Evolutionary conservation across 2,888 invertebrate genomes (phyloP), one percentile per base, ranked within the genome.

Genomic region (Tetramorium bicarinatum): DNA sequence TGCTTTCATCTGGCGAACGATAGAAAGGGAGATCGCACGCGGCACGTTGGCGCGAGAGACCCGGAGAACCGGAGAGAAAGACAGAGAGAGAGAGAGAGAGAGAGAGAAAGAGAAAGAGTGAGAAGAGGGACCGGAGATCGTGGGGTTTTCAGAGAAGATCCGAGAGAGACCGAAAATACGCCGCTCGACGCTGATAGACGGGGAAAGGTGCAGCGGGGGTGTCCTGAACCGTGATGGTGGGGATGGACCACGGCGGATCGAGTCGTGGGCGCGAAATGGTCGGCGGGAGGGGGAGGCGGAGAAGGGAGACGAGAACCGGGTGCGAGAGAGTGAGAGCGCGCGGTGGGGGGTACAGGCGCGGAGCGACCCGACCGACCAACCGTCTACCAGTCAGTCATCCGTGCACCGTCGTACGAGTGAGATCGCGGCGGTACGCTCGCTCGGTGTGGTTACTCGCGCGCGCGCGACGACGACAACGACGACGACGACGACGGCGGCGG

Each of bases 391-490:
- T 92, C 93, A 94, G 94, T 94, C 91, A 93, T 92, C 91, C 93
- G 93, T 92, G 93, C 87, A 92, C 91, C 92, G 92, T 89, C 91
- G 92, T 92, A 81, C 91, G 89, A 90, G 92, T 93, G 91, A 90
- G 91, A 88, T 91, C 88, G 90, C 87, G 86, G 87, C 88, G 88
- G 47, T 64, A 71, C 64, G 87, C 64, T 86, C 82, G 88, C 83
- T 83, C 89, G 88, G 79, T 85, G 59, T 76, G 82, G 77, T 85
- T 61, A 87, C 88, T 87, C 87, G 87, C 80, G 82, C 84, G 80
- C 84, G 76, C 81, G 80, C 85, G 82, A 72, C 76, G 52, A 41
- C 44, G 52, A 69, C 71, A 59, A 49, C 56, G 64, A 41, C 52
- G 72, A 69, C 84, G 82, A 72, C 83, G 54, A 44, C 54, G 52